Conservation (phyloP, 37 sponge, comb jelly and placozoan species). For the Ephydatia muelleri region DNA sequence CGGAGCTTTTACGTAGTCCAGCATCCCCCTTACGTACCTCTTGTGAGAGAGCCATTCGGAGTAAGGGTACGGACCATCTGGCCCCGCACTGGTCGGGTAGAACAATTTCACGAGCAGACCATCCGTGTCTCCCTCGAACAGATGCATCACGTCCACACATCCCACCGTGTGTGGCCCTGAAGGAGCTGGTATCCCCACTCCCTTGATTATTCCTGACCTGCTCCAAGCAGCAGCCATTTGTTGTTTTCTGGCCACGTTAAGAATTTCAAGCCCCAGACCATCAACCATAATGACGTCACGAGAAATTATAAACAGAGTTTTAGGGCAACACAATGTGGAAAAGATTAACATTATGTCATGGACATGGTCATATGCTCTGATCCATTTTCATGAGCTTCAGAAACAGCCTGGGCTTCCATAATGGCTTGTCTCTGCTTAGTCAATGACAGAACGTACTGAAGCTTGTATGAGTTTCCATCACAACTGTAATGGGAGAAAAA, state of each 20-base stretch:
- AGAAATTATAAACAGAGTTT: too few species aligned
- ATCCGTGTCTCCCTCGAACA: neutral
- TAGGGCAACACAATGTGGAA: too few species aligned
- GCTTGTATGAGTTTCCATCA: conserved; percentile 44
- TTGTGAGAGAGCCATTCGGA: conserved; percentile 24
- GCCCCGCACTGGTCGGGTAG: conserved; percentile 30
- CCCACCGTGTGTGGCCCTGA: conserved; percentile 29
- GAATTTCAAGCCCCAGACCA: too few species aligned
- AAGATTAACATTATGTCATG: too few species aligned
- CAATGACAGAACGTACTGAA: conserved; percentile 22
- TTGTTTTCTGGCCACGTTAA: too few species aligned
- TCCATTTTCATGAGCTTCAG: too few species aligned
- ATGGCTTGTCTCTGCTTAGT: neutral
- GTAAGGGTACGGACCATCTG: neutral
- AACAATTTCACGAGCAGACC: conserved; percentile 49
- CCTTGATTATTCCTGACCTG: too few species aligned
- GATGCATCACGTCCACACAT: conserved; percentile 36
- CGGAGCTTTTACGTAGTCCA: neutral
- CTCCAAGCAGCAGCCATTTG: too few species aligned
- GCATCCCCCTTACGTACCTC: conserved; percentile 11
- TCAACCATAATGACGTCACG: too few species aligned
- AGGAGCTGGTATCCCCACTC: conserved; percentile 27
- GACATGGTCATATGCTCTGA: too few species aligned
- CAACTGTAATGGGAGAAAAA: conserved; percentile 21
- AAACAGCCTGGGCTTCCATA: too few species aligned